Conservation (phyloP, 2,888 invertebrate species). For the Eumerus sabulonum region DNA sequence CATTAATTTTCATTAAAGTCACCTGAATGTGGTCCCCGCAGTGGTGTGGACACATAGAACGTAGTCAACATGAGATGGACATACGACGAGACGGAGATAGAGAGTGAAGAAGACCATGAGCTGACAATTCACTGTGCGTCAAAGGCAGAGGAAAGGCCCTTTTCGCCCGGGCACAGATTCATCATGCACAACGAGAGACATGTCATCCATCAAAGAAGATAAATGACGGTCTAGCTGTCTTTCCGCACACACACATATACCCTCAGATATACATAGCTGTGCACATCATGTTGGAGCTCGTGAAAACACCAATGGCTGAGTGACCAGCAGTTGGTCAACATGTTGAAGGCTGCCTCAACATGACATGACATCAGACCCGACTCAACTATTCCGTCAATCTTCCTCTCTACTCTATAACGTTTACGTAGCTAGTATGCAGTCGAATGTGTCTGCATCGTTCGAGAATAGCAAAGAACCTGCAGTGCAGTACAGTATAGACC, state of each 20-base stretch:
- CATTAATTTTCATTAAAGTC: conserved; percentile 69
- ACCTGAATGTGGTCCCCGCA: conserved; percentile 58
- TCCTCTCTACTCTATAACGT: conserved; percentile 18
- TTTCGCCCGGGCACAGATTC: conserved; percentile 64
- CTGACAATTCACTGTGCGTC: conserved; percentile 61
- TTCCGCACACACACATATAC: conserved; percentile 10
- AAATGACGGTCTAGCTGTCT: conserved; percentile 65
- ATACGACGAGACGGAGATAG: conserved; percentile 45
- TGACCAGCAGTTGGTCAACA: conserved; percentile 64
- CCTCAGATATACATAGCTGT: conserved; percentile 28
- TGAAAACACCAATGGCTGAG: conserved; percentile 34
- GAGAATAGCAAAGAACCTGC: conserved; percentile 21
- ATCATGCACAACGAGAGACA: conserved; percentile 64
- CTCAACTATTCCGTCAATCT: conserved; percentile 20
- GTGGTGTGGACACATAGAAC: conserved; percentile 31
- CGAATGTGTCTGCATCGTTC: conserved; percentile 40
- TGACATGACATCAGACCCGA: conserved; percentile 53
- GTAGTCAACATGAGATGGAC: conserved; percentile 59
- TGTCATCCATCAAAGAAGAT: conserved; percentile 68
- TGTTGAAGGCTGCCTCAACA: conserved; percentile 59
- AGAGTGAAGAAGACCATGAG: conserved; percentile 54
- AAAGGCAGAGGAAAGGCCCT: conserved; percentile 48
- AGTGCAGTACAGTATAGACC: conserved; percentile 20
- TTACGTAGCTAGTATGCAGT: conserved; percentile 42
- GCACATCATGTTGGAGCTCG: conserved; percentile 18